Conservation (phyloP, 1,140 invertebrate genomes). For the Augochlora pura region DNA sequence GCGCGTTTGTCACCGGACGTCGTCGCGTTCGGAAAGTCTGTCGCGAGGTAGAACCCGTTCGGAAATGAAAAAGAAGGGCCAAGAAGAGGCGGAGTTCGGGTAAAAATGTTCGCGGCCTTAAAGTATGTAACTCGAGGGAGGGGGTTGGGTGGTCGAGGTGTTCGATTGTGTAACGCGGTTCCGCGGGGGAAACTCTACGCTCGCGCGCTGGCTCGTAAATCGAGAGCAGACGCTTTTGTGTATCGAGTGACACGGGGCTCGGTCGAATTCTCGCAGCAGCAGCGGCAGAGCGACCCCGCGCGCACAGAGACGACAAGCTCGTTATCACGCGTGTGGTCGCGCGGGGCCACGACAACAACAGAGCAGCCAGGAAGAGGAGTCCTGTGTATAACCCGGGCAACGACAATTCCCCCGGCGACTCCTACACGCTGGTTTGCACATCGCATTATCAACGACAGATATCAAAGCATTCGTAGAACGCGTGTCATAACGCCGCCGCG, state of each 20-base stretch:
- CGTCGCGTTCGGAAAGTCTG: no score
- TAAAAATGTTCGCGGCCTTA: not conserved
- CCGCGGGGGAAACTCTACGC: conserved; percentile 23
- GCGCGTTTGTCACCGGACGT: no score
- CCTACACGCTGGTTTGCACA: conserved; percentile 45
- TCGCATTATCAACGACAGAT: conserved; percentile 54
- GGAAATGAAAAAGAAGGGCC: no score
- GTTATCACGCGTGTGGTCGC: conserved; percentile 50
- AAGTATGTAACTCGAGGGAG: no score
- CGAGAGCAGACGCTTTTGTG: conserved; percentile 57
- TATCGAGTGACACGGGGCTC: conserved; percentile 58
- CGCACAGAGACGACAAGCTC: conserved; percentile 47
- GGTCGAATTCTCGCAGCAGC: no score
- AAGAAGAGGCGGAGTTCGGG: no score
- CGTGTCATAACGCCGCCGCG: conserved; percentile 39
- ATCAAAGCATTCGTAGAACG: conserved; percentile 53
- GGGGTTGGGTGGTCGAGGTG: no score
- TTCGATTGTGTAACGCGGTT: conserved; percentile 16
- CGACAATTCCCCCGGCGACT: conserved; percentile 37
- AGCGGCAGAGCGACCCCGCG: conserved; percentile 37
- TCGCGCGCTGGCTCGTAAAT: conserved; percentile 64
- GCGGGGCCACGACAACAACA: not conserved
- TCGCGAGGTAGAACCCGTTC: no score
- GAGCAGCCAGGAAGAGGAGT: conserved; percentile 1
- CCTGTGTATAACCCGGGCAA: conserved; percentile 14